These are phyloP conservation scores for Sphenodon punctatus DNA, from an alignment of 2,797 vertebrate species.

Conservation along the genomic window DNA sequence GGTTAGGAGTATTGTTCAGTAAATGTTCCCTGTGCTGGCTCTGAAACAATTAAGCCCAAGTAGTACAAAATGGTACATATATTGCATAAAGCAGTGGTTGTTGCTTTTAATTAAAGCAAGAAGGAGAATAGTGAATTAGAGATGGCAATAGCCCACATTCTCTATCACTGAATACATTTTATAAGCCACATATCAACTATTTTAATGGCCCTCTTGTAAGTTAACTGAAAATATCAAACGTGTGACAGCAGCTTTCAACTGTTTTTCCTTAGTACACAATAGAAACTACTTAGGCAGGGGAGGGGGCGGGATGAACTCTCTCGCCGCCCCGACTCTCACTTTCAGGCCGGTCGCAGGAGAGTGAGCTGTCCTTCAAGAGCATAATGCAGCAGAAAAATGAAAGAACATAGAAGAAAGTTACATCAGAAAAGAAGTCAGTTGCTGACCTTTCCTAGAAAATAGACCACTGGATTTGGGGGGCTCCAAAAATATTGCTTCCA, in stretches of 20 bases:
- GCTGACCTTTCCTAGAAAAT: conserved; percentile 68
- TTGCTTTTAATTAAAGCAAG: not conserved
- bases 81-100: not conserved
- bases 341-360: no score
- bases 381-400: conserved; percentile 83
- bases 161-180: not conserved
- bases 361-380: conserved; percentile 71
- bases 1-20: not conserved
- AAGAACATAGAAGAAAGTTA: conserved; percentile 69
- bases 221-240: no score
- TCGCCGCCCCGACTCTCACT: no score
- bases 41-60: not conserved
- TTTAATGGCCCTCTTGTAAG: not conserved
- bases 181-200: not conserved
- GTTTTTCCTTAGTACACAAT: not conserved
- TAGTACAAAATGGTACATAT: not conserved
- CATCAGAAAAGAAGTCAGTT: conserved; percentile 68
- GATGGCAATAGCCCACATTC: not conserved
- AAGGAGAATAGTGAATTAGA: not conserved
- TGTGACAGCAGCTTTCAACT: not conserved
- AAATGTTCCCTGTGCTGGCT: not conserved
- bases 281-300: no score
- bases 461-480: conserved; percentile 68
- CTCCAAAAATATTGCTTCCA: conserved; percentile 70
- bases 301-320: no score